Percentiles rank a stretch among this genome's conserved stretches.
phyloP scores from a whole-genome alignment of 2,888 invertebrate genomes.

The Drosophila anceps region DNA sequence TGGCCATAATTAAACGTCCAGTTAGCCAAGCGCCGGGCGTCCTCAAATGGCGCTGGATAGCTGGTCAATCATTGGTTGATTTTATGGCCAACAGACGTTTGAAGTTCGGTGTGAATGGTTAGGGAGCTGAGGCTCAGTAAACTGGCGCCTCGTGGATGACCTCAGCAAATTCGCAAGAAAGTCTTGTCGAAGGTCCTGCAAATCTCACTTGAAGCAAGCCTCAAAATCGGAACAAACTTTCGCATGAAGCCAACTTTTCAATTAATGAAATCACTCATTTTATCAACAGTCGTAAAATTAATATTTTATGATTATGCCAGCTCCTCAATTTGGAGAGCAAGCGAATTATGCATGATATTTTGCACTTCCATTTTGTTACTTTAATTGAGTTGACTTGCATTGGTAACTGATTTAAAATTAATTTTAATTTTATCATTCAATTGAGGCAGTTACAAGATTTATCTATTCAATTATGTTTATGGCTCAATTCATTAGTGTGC shows the following conservation, averaged over 20 bases:
- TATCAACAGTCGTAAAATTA: slow-evolving; percentile 5
- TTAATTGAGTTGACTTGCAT: slow-evolving; percentile 8
- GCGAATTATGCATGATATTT: slow-evolving; percentile 2
- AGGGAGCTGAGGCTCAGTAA: slow-evolving; percentile 38
- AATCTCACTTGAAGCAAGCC: slow-evolving; percentile 10
- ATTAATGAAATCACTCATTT: slow-evolving; percentile 21
- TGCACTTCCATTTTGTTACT: slow-evolving; percentile 7
- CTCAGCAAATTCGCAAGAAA: slow-evolving; percentile 46
- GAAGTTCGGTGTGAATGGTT: slow-evolving; percentile 50
- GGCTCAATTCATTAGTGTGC: slow-evolving; percentile 6
- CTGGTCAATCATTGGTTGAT: slow-evolving; percentile 74
- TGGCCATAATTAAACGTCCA: slow-evolving; percentile 71
- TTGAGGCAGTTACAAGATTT: slow-evolving; percentile 5
- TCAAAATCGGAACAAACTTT: slow-evolving; percentile 13
- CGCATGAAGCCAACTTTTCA: slow-evolving; percentile 16
- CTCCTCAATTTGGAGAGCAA: neutral
- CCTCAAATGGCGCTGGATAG: slow-evolving; percentile 53
- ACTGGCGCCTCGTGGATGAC: slow-evolving; percentile 68
- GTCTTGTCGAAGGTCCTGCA: neutral
- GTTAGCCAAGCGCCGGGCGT: slow-evolving; percentile 1
- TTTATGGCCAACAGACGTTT: slow-evolving; percentile 64
- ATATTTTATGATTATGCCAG: slow-evolving; percentile 10
- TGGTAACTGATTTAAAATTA: slow-evolving; percentile 5
- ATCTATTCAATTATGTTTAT: slow-evolving; percentile 27
- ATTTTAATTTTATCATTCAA: slow-evolving; percentile 14